Evolutionary conservation across 2,888 invertebrate genomes (phyloP).

Genomic region (Eurois occulta): DNA sequence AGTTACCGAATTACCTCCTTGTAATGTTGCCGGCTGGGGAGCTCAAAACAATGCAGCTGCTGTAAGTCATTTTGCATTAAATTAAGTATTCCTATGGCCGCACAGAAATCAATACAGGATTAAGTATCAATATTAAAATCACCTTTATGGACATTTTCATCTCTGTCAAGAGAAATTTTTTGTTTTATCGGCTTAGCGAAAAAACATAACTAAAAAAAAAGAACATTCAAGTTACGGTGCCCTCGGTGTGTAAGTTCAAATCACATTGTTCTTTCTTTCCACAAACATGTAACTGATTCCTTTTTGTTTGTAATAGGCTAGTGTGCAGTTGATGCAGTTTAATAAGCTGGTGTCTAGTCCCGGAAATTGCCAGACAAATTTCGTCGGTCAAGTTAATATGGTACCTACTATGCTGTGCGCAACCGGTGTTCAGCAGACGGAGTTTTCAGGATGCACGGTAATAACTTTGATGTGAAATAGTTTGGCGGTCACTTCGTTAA

Average conservation of each 20-base stretch:
- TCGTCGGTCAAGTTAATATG: neutral
- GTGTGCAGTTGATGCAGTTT: conserved; percentile 19
- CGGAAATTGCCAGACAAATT: neutral
- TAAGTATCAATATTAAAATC: neutral
- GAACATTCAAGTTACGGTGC: neutral
- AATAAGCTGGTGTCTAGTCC: fast-evolving
- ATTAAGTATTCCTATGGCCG: neutral
- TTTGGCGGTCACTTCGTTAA: too few species aligned
- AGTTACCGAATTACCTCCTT: neutral
- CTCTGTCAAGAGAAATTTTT: neutral
- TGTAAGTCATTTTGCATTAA: conserved; percentile 34
- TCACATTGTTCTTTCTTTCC: neutral
- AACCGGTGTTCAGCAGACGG: neutral
- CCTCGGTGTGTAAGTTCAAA: neutral
- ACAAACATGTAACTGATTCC: neutral
- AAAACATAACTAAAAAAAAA: neutral
- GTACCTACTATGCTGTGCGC: conserved; percentile 24
- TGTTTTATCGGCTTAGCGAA: neutral
- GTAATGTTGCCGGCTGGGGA: conserved; percentile 42
- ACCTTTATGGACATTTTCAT: neutral
- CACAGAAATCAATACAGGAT: neutral
- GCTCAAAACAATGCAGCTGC: conserved; percentile 3
- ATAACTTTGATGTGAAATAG: neutral
- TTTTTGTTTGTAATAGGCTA: conserved; percentile 23
- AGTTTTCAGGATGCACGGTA: conserved; percentile 32